A percentile compares a stretch with the other conserved stretches of the same genome.
phyloP scores from a whole-genome alignment of 2,888 invertebrate genomes.

The Drosophila gaucha region DNA sequence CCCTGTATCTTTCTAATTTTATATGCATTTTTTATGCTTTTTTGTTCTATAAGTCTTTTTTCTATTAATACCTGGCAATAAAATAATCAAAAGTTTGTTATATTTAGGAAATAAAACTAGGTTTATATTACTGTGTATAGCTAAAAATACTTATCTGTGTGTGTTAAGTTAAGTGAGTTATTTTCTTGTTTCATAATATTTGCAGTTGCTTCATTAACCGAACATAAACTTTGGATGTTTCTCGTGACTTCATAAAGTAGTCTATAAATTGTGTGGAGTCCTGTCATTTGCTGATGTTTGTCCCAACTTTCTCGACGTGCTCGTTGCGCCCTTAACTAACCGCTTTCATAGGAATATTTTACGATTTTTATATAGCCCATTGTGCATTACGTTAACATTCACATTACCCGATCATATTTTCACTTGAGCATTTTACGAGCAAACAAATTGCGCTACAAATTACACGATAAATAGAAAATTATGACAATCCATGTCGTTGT shows the following conservation, averaged over 20 bases:
- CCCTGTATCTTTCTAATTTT: no score
- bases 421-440: conserved; percentile 81
- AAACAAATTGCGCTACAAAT: conserved; percentile 81
- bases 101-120: not conserved
- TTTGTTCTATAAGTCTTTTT: not conserved
- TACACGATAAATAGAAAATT: conserved; percentile 83
- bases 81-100: not conserved
- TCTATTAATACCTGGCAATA: no score
- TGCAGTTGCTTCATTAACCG: conserved; percentile 22
- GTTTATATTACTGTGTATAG: not conserved
- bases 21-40: no score
- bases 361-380: conserved; percentile 77
- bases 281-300: conserved; percentile 43
- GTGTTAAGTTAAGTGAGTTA: not conserved
- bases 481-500: conserved; percentile 71
- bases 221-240: conserved; percentile 39
- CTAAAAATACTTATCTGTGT: not conserved
- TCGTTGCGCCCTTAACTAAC: no score
- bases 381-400: conserved; percentile 49
- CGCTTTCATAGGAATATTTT: conserved; percentile 61
- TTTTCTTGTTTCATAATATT: not conserved
- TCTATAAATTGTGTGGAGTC: conserved; percentile 59
- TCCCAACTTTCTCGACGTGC: conserved; percentile 20
- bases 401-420: conserved; percentile 62
- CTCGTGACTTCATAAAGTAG: conserved; percentile 56